Evolutionary conservation across 2,888 invertebrate species (phyloP).

Genomic region (Drosophila kambysellisi): DNA sequence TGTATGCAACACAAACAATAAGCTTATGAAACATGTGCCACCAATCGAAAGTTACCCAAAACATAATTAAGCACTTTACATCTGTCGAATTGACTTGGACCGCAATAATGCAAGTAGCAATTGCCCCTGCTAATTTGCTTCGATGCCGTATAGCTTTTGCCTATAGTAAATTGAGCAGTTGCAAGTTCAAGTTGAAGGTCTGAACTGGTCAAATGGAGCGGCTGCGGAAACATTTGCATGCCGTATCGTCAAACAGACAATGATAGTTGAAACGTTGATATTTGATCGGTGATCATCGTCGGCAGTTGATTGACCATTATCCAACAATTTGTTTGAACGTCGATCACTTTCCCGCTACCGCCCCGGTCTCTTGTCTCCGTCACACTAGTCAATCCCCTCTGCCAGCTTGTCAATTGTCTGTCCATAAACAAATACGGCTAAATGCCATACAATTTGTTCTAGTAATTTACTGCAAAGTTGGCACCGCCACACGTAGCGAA

Average conservation of each 20-base stretch:
- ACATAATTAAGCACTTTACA: constrained; percentile 46
- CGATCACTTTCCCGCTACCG: background rate
- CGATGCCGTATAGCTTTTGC: constrained; percentile 44
- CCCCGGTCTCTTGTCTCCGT: background rate
- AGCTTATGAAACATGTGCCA: constrained; percentile 3
- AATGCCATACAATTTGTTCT: constrained; percentile 51
- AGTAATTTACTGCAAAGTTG: constrained; percentile 48
- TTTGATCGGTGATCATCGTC: constrained; percentile 44
- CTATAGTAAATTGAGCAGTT: constrained; percentile 36
- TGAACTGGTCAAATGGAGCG: constrained; percentile 1
- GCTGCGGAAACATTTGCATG: constrained; percentile 28
- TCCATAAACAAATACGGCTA: constrained; percentile 56
- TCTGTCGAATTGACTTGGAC: constrained; percentile 42
- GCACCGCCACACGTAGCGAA: constrained; percentile 35
- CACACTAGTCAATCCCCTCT: background rate
- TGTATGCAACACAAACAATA: background rate
- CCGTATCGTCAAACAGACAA: constrained; percentile 17
- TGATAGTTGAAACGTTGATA: constrained; percentile 35
- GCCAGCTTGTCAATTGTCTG: constrained; percentile 63
- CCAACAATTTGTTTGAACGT: constrained; percentile 62
- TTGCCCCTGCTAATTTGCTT: constrained; percentile 60
- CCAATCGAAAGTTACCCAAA: constrained; percentile 14
- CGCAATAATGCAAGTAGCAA: constrained; percentile 62
- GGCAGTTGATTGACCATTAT: constrained; percentile 69
- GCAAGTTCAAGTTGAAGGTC: constrained; percentile 71